phyloP scores from a whole-genome alignment of 2,888 invertebrate species.

The Molorchus minor region DNA sequence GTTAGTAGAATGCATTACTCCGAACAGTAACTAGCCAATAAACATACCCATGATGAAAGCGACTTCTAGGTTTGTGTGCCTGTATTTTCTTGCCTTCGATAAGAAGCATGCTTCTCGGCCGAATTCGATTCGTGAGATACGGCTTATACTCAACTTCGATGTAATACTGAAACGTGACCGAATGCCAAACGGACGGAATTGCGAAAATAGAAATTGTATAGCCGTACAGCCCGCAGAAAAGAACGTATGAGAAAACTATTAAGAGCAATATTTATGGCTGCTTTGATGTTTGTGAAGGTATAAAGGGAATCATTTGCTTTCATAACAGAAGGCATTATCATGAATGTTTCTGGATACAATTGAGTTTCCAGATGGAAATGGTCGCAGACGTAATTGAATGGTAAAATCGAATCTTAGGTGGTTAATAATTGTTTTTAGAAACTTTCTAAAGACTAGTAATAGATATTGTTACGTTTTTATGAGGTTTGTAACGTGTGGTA shows the following conservation, averaged over 20 bases:
- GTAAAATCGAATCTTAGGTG: no score
- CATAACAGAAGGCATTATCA: background rate
- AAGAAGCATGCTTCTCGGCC: background rate
- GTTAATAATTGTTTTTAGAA: no score
- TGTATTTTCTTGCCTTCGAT: background rate
- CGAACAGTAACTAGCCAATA: no score
- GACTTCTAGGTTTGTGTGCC: no score
- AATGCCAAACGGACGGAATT: constrained; percentile 7
- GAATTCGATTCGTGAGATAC: background rate
- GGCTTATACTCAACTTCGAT: background rate
- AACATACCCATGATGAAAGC: no score
- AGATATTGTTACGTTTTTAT: no score
- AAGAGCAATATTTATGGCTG: constrained; percentile 27
- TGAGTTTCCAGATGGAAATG: background rate
- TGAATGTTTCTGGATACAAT: background rate
- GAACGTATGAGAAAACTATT: constrained; percentile 29
- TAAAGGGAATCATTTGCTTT: constrained; percentile 26
- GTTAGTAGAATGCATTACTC: no score
- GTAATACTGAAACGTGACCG: constrained; percentile 12
- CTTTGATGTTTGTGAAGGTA: constrained; percentile 21
- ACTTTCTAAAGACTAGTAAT: no score
- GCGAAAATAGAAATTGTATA: constrained; percentile 16
- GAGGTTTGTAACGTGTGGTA: no score
- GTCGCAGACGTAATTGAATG: no score
- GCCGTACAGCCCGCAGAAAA: constrained; percentile 12